A percentile compares a stretch with the other conserved stretches of the same genome.
phyloP scores from a whole-genome alignment of 2,113 vertebrate species.

The Piaya cayana region DNA sequence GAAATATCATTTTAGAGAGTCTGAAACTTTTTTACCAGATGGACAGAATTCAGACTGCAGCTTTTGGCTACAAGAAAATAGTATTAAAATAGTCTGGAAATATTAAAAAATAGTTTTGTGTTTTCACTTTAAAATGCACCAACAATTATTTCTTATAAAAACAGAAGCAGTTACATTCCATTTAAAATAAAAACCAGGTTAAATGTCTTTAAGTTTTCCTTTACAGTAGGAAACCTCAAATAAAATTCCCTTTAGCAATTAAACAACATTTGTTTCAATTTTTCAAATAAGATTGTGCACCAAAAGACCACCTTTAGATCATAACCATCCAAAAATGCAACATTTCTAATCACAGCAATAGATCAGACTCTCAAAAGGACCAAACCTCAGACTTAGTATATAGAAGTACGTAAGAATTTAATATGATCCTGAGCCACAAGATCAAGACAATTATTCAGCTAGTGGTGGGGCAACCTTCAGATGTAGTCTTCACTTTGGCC shows the following conservation, averaged over 20 bases:
- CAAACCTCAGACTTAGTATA: not conserved
- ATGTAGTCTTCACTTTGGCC: fast-evolving
- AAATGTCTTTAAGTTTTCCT: not conserved
- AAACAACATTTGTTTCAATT: not conserved
- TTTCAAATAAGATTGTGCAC: not conserved
- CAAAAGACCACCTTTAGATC: not conserved
- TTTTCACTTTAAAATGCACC: not conserved
- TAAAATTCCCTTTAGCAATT: not conserved
- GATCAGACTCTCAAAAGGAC: not conserved
- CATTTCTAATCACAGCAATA: not conserved
- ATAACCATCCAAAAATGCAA: not conserved
- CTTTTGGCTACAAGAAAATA: not conserved
- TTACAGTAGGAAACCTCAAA: not conserved
- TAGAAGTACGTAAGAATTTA: not conserved
- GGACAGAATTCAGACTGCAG: not conserved
- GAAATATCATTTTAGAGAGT: not conserved
- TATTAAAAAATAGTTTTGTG: not conserved
- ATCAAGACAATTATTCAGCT: not conserved
- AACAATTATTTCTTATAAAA: not conserved
- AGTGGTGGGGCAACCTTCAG: not conserved
- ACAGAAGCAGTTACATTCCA: not conserved
- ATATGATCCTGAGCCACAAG: not conserved
- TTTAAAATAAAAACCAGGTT: not conserved
- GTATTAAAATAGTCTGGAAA: not conserved
- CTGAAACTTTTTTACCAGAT: not conserved